Evolutionary conservation across 1,140 invertebrate genomes (phyloP).

Genomic region (Penaeus vannamei): DNA sequence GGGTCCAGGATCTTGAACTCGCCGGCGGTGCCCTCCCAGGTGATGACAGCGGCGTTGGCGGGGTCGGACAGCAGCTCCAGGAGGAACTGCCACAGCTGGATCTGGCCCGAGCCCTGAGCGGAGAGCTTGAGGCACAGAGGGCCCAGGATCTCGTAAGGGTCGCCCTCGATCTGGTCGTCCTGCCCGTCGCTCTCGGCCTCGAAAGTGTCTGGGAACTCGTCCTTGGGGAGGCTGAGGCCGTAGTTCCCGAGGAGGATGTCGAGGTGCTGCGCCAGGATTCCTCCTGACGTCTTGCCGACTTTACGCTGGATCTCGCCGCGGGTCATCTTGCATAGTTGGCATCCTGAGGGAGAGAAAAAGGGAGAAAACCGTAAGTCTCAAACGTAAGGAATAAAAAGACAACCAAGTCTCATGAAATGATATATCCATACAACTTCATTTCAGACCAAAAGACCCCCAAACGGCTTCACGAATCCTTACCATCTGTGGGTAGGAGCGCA

Average conservation of each 20-base stretch:
- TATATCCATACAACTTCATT: neutral
- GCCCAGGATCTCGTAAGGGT: conserved; percentile 56
- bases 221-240: conserved; percentile 44
- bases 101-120: conserved; percentile 48
- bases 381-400: neutral
- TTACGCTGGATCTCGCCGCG: conserved; percentile 35
- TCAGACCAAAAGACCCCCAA: neutral
- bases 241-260: conserved; percentile 34
- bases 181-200: neutral
- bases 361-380: neutral
- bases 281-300: conserved; percentile 41
- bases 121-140: conserved; percentile 27
- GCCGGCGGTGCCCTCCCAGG: conserved; percentile 58
- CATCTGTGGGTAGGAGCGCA: conserved; percentile 13
- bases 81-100: conserved; percentile 62
- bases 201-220: conserved; percentile 36
- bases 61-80: conserved; percentile 54
- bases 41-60: conserved; percentile 51
- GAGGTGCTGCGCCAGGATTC: conserved; percentile 46
- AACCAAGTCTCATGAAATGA: no score
- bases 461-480: neutral
- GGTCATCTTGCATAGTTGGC: conserved; percentile 48
- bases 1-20: conserved; percentile 63
- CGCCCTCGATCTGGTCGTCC: conserved; percentile 24
- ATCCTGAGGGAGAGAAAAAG: conserved; percentile 22